Evolutionary conservation across 2,797 vertebrate genomes (phyloP).

Genomic region (Calcarius lapponicus): DNA sequence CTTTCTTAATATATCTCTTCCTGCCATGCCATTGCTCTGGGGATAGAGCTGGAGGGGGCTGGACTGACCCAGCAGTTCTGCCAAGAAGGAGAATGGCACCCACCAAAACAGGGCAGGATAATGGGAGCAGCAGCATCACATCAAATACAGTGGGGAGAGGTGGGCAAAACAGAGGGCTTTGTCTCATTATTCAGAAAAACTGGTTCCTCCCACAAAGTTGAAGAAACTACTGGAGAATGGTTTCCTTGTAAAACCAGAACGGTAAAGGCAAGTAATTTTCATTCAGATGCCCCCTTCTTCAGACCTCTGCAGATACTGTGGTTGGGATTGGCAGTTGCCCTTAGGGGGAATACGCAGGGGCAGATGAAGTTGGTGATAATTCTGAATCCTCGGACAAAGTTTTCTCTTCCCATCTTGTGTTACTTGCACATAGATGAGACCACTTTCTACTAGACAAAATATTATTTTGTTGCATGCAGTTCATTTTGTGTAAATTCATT

Average conservation of each 20-base stretch:
- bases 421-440: background rate
- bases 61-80: background rate
- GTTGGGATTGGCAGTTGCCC: background rate
- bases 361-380: background rate
- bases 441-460: background rate
- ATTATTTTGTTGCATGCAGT: background rate
- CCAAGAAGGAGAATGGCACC: background rate
- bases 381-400: background rate
- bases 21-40: accelerated
- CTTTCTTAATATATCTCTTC: background rate
- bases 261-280: background rate
- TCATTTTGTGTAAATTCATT: background rate
- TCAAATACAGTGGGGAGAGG: background rate
- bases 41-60: background rate
- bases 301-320: background rate
- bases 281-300: background rate
- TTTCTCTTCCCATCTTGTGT: background rate
- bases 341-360: accelerated
- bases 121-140: accelerated
- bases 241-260: background rate
- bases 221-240: background rate
- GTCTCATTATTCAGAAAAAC: background rate
- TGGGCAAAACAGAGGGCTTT: background rate
- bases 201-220: background rate
- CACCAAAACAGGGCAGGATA: background rate